Conservation (phyloP, 2,797 vertebrate species). For the Austrolebias charrua region DNA sequence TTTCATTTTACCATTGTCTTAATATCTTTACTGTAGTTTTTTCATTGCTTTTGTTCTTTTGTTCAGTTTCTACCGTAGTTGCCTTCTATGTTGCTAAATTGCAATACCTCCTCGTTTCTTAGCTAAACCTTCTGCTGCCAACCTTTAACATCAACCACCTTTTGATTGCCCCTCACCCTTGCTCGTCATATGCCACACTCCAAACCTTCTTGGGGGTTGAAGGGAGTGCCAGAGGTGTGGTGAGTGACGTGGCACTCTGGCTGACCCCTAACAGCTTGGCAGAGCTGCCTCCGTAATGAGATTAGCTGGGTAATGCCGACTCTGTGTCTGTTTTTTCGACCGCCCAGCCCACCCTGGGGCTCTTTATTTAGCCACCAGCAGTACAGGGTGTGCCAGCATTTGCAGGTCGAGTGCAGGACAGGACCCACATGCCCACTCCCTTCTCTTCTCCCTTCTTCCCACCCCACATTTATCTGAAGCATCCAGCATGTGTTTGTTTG, state of each 20-base stretch:
- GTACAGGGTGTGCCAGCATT: conserved; percentile 79
- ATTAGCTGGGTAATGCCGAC: conserved; percentile 85
- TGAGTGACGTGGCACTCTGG: conserved; percentile 86
- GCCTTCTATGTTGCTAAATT: background rate
- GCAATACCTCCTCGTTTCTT: conserved; percentile 6
- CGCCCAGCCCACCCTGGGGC: conserved; percentile 73
- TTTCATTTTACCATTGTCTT: conserved; percentile 22
- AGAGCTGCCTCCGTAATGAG: conserved; percentile 82
- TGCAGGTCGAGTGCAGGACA: conserved; percentile 80
- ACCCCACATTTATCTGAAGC: conserved; percentile 43
- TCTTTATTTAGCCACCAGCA: conserved; percentile 82
- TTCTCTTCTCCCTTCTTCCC: conserved; percentile 24
- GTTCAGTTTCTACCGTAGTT: conserved; percentile 24
- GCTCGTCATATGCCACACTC: conserved; percentile 54
- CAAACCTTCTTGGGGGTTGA: conserved; percentile 69
- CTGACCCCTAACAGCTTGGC: conserved; percentile 82
- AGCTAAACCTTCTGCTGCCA: background rate
- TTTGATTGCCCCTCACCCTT: conserved; percentile 32
- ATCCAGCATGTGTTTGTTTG: conserved; percentile 28
- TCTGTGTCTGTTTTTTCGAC: conserved; percentile 81
- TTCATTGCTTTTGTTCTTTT: conserved; percentile 23
- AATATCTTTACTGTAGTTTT: conserved; percentile 36
- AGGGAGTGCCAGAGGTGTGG: conserved; percentile 77
- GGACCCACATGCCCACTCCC: conserved; percentile 63
- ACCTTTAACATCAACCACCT: conserved; percentile 33